Percentiles rank a stretch among this genome's conserved stretches.
phyloP scores from a whole-genome alignment of 2,888 invertebrate genomes.

The Agriopis marginaria region DNA sequence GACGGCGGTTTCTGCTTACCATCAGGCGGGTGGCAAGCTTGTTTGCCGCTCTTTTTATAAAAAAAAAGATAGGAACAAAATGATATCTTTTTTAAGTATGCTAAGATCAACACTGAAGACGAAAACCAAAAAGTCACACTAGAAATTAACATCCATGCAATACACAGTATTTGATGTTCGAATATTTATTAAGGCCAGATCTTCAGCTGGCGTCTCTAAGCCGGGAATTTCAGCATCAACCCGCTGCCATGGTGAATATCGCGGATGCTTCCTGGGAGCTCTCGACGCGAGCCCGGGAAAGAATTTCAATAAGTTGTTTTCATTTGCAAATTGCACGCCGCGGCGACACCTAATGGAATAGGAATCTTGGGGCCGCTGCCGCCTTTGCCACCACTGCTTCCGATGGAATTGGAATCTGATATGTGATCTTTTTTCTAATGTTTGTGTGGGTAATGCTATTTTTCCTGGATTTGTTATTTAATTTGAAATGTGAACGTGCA shows the following conservation, averaged over 20 bases:
- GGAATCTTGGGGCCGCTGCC: conserved; percentile 72
- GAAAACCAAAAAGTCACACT: conserved; percentile 2
- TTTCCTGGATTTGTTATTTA: conserved; percentile 23
- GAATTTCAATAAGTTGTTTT: conserved; percentile 87
- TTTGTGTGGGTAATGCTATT: conserved; percentile 16
- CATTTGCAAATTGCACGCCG: conserved; percentile 84
- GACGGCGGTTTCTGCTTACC: too few relatives aligned
- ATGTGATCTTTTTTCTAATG: conserved; percentile 26
- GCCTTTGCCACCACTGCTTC: conserved; percentile 39
- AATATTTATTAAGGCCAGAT: conserved; percentile 38
- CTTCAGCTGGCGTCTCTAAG: conserved; percentile 32
- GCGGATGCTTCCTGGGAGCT: conserved; percentile 60
- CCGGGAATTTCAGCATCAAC: conserved; percentile 55
- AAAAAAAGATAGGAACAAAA: too few relatives aligned
- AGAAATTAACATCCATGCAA: conserved; percentile 7
- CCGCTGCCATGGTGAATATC: conserved; percentile 68
- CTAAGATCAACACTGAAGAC: background rate
- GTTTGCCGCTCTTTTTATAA: too few relatives aligned
- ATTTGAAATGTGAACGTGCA: background rate
- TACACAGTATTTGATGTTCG: conserved; percentile 22
- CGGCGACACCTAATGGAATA: conserved; percentile 83
- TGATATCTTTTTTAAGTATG: too few relatives aligned
- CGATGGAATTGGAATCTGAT: conserved; percentile 35
- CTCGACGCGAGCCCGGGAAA: conserved; percentile 68
- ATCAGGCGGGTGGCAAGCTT: too few relatives aligned